phyloP scores from a whole-genome alignment of 2,113 vertebrate genomes.

The Callocephalon fimbriatum region DNA sequence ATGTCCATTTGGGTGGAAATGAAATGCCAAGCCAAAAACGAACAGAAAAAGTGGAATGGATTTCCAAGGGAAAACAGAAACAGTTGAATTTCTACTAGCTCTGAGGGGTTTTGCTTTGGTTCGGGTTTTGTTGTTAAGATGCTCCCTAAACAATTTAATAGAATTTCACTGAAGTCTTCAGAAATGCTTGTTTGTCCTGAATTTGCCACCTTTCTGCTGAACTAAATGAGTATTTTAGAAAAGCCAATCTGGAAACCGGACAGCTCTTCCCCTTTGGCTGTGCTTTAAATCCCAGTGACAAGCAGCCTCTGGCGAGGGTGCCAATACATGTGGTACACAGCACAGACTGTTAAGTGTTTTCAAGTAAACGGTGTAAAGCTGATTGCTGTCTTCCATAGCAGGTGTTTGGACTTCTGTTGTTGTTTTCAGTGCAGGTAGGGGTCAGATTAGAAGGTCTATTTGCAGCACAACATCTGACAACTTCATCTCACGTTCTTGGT shows the following conservation, averaged over 20 bases:
- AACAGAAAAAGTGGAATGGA: background rate
- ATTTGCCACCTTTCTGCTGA: background rate
- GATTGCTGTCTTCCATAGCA: background rate
- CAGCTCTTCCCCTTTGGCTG: background rate
- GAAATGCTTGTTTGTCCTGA: background rate
- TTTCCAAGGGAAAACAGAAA: background rate
- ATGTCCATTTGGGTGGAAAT: background rate
- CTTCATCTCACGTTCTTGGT: background rate
- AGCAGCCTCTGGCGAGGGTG: background rate
- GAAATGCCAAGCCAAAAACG: background rate
- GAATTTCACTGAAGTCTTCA: background rate
- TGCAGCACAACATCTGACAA: background rate
- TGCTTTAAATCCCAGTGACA: background rate
- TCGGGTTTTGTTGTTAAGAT: background rate
- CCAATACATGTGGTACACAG: accelerated
- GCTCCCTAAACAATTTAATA: accelerated
- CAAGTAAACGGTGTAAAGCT: background rate
- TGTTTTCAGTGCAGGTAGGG: background rate
- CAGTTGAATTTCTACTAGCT: background rate
- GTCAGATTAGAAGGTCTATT: background rate
- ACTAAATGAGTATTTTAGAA: background rate
- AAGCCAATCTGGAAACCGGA: background rate
- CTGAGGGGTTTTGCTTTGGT: background rate
- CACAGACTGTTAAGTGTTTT: background rate
- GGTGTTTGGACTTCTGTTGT: background rate